Conservation (phyloP, 2,797 vertebrate species). For the Cossypha polioptera region DNA sequence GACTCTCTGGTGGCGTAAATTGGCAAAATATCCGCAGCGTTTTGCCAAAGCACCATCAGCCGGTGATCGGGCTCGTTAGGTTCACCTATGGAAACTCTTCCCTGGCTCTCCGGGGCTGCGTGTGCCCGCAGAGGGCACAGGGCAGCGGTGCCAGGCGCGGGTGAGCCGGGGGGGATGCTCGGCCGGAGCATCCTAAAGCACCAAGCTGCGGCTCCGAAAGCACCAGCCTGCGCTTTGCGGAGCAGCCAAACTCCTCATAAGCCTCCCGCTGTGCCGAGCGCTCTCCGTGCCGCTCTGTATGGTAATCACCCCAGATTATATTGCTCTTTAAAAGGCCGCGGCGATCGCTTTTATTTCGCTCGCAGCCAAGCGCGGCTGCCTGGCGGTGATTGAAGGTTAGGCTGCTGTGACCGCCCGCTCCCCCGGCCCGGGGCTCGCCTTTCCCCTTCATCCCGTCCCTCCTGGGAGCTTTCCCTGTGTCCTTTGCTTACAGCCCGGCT, state of each 20-base stretch:
- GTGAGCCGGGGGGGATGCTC: background rate
- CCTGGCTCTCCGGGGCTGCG: background rate
- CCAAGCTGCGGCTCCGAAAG: background rate
- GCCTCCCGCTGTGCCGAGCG: constrained; percentile 5
- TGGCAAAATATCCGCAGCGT: background rate
- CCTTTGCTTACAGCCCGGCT: background rate
- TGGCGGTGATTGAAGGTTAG: constrained; percentile 34
- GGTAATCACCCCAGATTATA: constrained; percentile 32
- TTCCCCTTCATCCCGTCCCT: background rate
- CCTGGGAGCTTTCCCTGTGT: background rate
- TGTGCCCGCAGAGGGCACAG: background rate
- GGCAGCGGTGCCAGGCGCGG: background rate
- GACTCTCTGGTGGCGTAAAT: background rate
- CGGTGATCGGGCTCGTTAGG: background rate
- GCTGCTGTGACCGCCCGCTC: background rate
- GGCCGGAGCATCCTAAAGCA: background rate
- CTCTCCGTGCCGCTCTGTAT: background rate
- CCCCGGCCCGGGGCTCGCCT: background rate
- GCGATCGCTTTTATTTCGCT: background rate
- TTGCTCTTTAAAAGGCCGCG: constrained; percentile 46
- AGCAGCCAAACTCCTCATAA: constrained; percentile 25
- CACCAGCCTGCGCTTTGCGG: background rate
- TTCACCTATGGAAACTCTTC: background rate
- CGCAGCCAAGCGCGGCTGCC: constrained; percentile 3
- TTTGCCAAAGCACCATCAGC: constrained; percentile 8